Conservation (phyloP, 2,113 vertebrate species). For the Symphodus melops region DNA sequence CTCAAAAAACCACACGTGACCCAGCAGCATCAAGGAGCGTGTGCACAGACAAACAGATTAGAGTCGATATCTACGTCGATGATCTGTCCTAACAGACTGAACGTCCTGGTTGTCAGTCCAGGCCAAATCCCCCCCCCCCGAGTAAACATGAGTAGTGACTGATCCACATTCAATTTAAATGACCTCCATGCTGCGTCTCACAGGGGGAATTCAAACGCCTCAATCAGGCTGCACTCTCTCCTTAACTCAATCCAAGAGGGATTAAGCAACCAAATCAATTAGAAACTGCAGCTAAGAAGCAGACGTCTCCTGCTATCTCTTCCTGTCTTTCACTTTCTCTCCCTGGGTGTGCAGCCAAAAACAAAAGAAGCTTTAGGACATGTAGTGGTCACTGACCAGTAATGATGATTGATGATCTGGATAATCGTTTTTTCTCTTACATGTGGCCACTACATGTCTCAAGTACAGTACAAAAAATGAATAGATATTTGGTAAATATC, state of each 20-base stretch:
- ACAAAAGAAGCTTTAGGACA: slow-evolving; percentile 55
- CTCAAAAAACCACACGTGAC: slow-evolving; percentile 19
- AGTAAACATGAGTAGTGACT: slow-evolving; percentile 70
- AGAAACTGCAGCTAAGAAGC: slow-evolving; percentile 69
- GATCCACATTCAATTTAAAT: slow-evolving; percentile 74
- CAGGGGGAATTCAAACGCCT: slow-evolving; percentile 70
- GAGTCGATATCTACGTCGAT: slow-evolving; percentile 56
- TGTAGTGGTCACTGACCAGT: slow-evolving; percentile 48
- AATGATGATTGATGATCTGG: slow-evolving; percentile 43
- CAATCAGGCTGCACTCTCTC: slow-evolving; percentile 68
- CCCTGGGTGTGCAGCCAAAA: slow-evolving; percentile 30
- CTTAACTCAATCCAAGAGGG: slow-evolving; percentile 71
- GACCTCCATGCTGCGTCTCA: slow-evolving; percentile 69
- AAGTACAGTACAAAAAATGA: not conserved
- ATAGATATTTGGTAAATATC: no score
- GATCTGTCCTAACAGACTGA: slow-evolving; percentile 60
- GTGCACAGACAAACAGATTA: slow-evolving; percentile 39
- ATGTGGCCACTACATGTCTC: not conserved
- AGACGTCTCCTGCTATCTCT: slow-evolving; percentile 50
- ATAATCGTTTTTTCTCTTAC: slow-evolving; percentile 32
- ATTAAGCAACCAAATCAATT: slow-evolving; percentile 83
- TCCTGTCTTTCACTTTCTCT: slow-evolving; percentile 44
- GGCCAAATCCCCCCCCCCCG: slow-evolving; percentile 60
- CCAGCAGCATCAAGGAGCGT: not conserved
- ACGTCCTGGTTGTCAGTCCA: slow-evolving; percentile 48